These are phyloP conservation scores for Isotomurus palustris DNA, from an alignment of 2,888 invertebrate species.

Conservation along the genomic window DNA sequence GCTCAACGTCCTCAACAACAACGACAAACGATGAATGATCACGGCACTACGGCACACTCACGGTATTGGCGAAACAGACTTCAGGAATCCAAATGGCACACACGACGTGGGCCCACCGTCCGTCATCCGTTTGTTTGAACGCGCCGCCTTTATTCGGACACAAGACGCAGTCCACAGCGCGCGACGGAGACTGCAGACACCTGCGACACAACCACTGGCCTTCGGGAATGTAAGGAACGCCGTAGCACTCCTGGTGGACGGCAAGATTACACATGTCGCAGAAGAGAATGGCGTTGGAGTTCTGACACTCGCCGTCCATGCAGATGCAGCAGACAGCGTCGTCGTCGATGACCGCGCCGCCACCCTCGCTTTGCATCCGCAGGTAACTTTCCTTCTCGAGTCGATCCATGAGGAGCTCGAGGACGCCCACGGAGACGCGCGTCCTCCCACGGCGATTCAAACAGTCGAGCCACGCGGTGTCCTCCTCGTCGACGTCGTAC, in stretches of 20 bases:
- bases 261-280: constrained; percentile 99
- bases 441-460: constrained; percentile 78
- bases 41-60: constrained; percentile 48
- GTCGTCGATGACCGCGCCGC: constrained; percentile 78
- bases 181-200: constrained; percentile 92
- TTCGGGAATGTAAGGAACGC: constrained; percentile 94
- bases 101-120: constrained; percentile 93
- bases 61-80: constrained; percentile 94
- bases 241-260: constrained; percentile 71
- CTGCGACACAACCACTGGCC: constrained; percentile 96
- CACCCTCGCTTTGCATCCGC: constrained; percentile 53
- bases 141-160: constrained; percentile 98
- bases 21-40: neutral
- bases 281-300: constrained; percentile 96
- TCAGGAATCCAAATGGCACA: constrained; percentile 99
- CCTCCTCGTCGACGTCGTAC: constrained; percentile 82
- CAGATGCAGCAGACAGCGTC: constrained; percentile 99
- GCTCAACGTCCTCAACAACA: neutral
- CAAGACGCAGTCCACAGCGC: constrained; percentile 93
- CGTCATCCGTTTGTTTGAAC: constrained; percentile 94
- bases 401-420: constrained; percentile 95
- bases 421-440: constrained; percentile 77
- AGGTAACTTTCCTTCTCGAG: constrained; percentile 97
- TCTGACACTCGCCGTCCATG: constrained; percentile 97
- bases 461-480: constrained; percentile 85